These are phyloP conservation scores for Drosophila merina DNA, from an alignment of 2,888 invertebrate genomes.

Conservation along the genomic window DNA sequence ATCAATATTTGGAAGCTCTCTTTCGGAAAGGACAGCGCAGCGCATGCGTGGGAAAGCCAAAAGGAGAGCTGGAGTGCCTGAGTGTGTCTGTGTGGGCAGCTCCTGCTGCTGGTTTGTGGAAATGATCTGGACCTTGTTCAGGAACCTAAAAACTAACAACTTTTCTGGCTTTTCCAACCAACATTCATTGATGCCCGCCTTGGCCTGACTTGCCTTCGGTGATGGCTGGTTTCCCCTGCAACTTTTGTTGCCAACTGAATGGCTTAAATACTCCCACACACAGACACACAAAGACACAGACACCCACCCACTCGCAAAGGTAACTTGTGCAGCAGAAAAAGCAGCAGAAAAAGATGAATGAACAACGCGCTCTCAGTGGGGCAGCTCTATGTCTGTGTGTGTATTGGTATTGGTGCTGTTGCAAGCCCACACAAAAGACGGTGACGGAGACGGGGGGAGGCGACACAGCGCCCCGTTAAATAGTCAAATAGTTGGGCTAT, in stretches of 20 bases:
- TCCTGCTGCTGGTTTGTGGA: background rate
- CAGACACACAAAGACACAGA: constrained; percentile 11
- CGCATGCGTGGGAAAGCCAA: constrained; percentile 60
- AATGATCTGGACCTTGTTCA: constrained; percentile 28
- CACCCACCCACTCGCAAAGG: constrained; percentile 11
- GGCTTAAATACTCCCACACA: constrained; percentile 39
- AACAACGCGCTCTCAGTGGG: constrained; percentile 37
- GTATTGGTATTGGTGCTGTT: constrained; percentile 26
- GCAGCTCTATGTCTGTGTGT: constrained; percentile 21
- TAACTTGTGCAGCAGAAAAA: constrained; percentile 28
- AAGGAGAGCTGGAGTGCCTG: constrained; percentile 18
- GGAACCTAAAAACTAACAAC: constrained; percentile 3
- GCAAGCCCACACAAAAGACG: constrained; percentile 28
- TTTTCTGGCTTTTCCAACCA: constrained; percentile 5
- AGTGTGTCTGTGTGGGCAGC: constrained; percentile 16
- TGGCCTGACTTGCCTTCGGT: background rate
- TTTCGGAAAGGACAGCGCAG: constrained; percentile 8
- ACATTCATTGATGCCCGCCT: constrained; percentile 5
- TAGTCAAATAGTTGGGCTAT: constrained; percentile 38
- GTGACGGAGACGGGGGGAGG: constrained; percentile 5
- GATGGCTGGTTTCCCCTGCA: constrained; percentile 1
- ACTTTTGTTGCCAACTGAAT: constrained; percentile 40
- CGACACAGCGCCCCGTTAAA: constrained; percentile 27
- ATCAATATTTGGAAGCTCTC: constrained; percentile 53
- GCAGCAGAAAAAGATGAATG: constrained; percentile 52